A percentile compares a stretch with the other conserved stretches of the same genome.
Evolutionary conservation across 2,797 vertebrate species (phyloP).

Genomic region (Cyclopterus lumpus): DNA sequence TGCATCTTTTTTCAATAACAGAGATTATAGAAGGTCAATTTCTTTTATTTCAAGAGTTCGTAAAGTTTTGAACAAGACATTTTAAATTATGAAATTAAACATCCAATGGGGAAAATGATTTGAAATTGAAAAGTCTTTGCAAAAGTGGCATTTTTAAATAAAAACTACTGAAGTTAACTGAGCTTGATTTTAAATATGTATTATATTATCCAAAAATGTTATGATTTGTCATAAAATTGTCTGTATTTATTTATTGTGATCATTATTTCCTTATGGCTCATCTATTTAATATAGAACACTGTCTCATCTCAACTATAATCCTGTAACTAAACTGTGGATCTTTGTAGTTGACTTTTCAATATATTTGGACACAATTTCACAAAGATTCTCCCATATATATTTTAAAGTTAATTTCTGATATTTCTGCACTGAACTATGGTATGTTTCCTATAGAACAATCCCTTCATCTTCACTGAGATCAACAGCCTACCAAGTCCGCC

Average conservation of each 20-base stretch:
- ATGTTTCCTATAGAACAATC: slow-evolving; percentile 79
- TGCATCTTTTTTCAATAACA: no score
- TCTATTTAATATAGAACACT: neutral
- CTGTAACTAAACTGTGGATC: neutral
- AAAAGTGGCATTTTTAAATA: neutral
- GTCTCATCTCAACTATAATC: neutral
- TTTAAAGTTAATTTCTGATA: neutral
- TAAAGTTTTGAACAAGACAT: neutral
- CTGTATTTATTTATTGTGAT: neutral
- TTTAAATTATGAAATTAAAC: neutral
- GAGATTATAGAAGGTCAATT: neutral
- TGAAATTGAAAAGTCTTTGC: neutral
- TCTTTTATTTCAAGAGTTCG: neutral
- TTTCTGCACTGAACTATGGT: slow-evolving; percentile 14
- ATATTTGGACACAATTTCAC: neutral
- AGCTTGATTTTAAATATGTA: neutral
- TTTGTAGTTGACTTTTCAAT: neutral
- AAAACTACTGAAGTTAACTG: neutral
- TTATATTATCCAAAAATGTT: neutral
- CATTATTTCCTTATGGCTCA: neutral
- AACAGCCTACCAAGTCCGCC: slow-evolving; percentile 79
- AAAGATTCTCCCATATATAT: neutral
- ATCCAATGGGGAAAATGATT: neutral
- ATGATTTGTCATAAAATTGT: no score
- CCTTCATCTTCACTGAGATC: slow-evolving; percentile 86